Evolutionary conservation across 2,797 vertebrate genomes (phyloP).

Genomic region (Sardinella longiceps): DNA sequence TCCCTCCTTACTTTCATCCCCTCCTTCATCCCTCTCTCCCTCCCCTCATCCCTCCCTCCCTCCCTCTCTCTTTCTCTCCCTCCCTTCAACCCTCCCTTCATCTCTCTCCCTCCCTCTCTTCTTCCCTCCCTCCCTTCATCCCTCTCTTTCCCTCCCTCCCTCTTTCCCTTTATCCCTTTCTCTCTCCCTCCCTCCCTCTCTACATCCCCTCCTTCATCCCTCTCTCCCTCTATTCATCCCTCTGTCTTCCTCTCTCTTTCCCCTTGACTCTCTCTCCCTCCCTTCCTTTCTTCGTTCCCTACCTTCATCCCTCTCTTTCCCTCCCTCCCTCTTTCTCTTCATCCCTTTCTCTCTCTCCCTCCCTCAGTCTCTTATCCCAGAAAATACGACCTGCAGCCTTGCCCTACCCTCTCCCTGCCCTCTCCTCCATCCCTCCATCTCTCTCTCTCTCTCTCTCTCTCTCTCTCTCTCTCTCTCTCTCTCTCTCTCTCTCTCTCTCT

Average conservation of each 20-base stretch:
- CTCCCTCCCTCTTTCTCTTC: neutral
- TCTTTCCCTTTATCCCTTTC: neutral
- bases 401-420: constrained; percentile 48
- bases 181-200: neutral
- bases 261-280: neutral
- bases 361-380: constrained; percentile 53
- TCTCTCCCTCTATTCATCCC: neutral
- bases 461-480: neutral
- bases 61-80: neutral
- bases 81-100: too few relatives aligned
- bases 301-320: neutral
- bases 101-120: neutral
- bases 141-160: too few relatives aligned
- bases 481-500: neutral
- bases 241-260: too few relatives aligned
- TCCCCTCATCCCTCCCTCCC: neutral
- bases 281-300: too few relatives aligned
- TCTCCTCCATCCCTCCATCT: neutral
- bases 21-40: neutral
- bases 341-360: too few relatives aligned
- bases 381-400: constrained; percentile 58
- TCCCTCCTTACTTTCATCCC: neutral
- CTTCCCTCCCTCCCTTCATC: neutral
- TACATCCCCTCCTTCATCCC: neutral
- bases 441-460: neutral